Evolutionary conservation across 1,140 invertebrate genomes (phyloP), one percentile per base, ranked within the genome.

Genomic region (Drosophila malerkotliana): DNA sequence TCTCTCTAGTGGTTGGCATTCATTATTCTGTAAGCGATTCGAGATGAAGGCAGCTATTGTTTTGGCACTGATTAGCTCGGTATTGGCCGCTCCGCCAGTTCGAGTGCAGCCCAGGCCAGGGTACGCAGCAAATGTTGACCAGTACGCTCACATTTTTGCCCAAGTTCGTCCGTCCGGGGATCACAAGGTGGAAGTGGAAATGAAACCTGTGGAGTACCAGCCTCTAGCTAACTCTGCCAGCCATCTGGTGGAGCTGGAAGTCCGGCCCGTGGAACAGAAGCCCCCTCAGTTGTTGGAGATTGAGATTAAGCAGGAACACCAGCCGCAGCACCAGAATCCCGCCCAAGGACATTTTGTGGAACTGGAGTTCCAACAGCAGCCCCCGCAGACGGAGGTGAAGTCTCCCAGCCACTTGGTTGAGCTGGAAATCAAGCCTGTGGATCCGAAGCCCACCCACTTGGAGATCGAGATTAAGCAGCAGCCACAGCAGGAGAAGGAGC

Each of bases 1-100:
- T 4, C 12, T 28, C 5, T 28, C 32, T 12, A 5, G 14, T n/a
- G 5, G 14, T 1, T 1, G 28, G 30, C 24, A 66, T 74, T 71
- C 63, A 87, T 57, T 81, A 54, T 60, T 21, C 48, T 57, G 21
- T 6, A 9, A 56, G n/a, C 21, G 39, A 26, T 28, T 66, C 34
- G 48, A 74, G 14, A 84, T 87, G 81, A 84, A 69, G 62, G 62
- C 48, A 44, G 39, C 59, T 30, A 61, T 85, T 30, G 39, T 81
- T 39, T 49, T 84, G 26, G 51, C 69, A 5, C 24, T 84, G 47
- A 37, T 44, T 32, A 53, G 81, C 15, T 24, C 57, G 28, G 60
- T 64, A 57, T 47, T 84, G 77, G 60, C 67, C 15, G 73, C 24
- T 34, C 73, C 82, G 6, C 82, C 63, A 12, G 2, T 55, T 7